Base-by-base conservation (phyloP, 2,797 vertebrate species). In the Chelidonichthys spinosus region DNA sequence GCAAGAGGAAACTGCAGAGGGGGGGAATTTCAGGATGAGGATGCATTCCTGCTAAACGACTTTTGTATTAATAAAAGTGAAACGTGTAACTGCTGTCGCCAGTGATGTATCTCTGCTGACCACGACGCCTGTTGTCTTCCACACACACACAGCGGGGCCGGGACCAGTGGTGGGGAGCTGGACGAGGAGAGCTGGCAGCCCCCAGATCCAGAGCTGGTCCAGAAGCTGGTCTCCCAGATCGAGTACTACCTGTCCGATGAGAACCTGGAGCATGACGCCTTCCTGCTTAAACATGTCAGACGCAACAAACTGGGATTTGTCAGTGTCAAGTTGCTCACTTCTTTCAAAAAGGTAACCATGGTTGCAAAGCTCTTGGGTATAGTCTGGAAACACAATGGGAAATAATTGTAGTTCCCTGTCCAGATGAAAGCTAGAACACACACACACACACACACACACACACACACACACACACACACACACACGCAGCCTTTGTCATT, bases 231-330 rank as follows among this genome's bases (percentile, higher is more conserved):
- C 52, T 81, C 94, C 15, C 98, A 99, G 94, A 98, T 99, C 0
- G 98, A 99, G 69, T 98, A 96, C 89, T 99, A 99, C 90, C 96
- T 99, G 85, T 99, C 98, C 0, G 97, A 99, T 35, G 97, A 98
- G 72, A 99, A 99, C 93, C 95, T 99, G 85, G 97, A 99, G 90
- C 98, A 97, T 43, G 98, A 99, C 0, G 97, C 98, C 83, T 99
- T 99, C 86, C 95, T 99, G 72, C 95, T 99, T 15, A 99, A 99
- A 88, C 98, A 99, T 0, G 96, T 99, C 77, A 88, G 98, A 63
- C 96, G 98, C 81, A 99, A 99, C 92, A 99, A 99, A 90, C 95
- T 97, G 56, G 98, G 98, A 13, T 99, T 97, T 1, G 97, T 99
- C 92, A 99, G 97, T 7, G 96, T 99, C 88, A 99, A 99, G 90